A percentile compares a stretch with the other conserved stretches of the same genome.
Evolutionary conservation across 2,113 vertebrate species (phyloP).

Genomic region (Neofelis nebulosa): DNA sequence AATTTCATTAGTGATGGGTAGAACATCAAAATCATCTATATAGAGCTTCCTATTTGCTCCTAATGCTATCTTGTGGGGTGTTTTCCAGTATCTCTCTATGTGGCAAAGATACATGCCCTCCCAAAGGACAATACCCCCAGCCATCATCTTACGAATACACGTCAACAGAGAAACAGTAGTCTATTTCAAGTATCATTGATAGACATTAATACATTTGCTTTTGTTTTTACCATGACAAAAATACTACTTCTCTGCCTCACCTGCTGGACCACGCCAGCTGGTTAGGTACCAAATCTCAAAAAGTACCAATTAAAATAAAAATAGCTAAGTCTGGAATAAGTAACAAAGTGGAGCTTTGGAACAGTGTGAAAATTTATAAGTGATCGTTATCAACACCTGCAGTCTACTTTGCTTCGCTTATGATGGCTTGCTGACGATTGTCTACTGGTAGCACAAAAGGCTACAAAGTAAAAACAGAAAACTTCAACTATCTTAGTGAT

Average conservation of each 20-base stretch:
- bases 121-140: neutral
- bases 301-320: conserved; percentile 71
- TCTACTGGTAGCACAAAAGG: neutral
- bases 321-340: conserved; percentile 64
- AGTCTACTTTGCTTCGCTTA: neutral
- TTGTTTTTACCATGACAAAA: conserved; percentile 13
- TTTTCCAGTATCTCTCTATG: neutral
- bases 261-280: conserved; percentile 60
- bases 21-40: conserved; percentile 8
- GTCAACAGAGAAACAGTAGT: neutral
- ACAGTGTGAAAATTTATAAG: conserved; percentile 50
- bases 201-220: neutral
- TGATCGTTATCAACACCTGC: conserved; percentile 66
- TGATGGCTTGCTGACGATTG: conserved; percentile 39
- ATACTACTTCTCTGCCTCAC: conserved; percentile 43
- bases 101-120: neutral
- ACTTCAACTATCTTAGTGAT: neutral
- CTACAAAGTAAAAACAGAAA: conserved; percentile 30
- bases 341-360: conserved; percentile 41
- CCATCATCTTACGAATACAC: neutral
- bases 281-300: conserved; percentile 48
- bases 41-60: neutral
- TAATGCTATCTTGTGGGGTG: neutral
- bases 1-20: neutral
- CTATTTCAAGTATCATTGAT: neutral